These are phyloP conservation scores for Smutsia temminckii DNA, from an alignment of 2,797 vertebrate species.

Conservation along the genomic window DNA sequence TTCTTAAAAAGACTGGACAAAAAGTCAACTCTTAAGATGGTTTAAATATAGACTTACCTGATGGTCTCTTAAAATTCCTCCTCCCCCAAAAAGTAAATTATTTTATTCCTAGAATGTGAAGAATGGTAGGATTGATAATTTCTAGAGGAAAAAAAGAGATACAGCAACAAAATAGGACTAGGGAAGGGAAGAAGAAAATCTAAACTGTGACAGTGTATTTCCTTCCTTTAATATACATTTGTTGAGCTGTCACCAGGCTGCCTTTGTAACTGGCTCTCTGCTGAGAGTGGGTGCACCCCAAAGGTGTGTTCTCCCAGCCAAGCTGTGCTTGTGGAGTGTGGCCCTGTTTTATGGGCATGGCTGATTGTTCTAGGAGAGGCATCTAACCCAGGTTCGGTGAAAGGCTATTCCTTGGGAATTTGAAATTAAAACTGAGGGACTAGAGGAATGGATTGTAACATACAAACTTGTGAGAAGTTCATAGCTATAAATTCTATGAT, in stretches of 20 bases:
- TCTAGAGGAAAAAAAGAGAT: background rate
- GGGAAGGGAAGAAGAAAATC: background rate
- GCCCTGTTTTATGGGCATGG: background rate
- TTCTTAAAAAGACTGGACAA: background rate
- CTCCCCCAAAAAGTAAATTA: background rate
- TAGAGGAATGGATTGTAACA: background rate
- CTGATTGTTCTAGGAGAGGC: background rate
- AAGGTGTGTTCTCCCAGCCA: background rate
- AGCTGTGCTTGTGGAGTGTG: background rate
- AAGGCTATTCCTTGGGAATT: background rate
- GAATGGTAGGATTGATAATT: background rate
- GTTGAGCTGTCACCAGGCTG: background rate
- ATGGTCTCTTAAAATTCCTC: background rate
- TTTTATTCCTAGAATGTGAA: slow-evolving; percentile 6
- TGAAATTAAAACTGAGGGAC: background rate
- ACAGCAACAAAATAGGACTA: background rate
- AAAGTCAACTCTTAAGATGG: background rate
- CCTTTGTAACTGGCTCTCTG: background rate
- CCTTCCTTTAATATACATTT: background rate
- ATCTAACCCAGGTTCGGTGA: background rate
- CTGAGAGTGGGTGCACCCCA: background rate
- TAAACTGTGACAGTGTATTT: background rate
- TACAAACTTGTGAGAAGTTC: background rate
- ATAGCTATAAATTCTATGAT: background rate
- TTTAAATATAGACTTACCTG: background rate